Conservation (phyloP, 2,797 vertebrate genomes). For the Smutsia temminckii region DNA sequence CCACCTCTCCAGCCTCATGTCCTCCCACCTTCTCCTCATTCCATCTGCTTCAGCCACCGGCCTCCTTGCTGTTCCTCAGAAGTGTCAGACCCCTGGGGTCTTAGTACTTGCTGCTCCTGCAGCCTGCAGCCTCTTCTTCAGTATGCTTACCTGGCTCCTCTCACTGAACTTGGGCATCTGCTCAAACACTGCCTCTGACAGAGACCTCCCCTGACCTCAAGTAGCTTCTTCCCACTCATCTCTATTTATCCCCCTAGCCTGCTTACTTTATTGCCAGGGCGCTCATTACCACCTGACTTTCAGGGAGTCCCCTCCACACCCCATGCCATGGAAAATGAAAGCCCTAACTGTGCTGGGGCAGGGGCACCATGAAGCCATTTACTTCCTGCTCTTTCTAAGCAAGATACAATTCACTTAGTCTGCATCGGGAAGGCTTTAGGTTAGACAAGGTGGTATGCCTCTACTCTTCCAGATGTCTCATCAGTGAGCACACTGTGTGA, state of each 20-base stretch:
- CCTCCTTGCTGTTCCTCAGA: neutral
- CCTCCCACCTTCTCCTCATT: neutral
- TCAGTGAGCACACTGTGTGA: neutral
- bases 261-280: neutral
- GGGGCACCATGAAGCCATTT: neutral
- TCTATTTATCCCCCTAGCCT: fast-evolving
- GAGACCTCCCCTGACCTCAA: neutral
- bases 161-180: neutral
- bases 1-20: neutral
- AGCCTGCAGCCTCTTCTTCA: neutral
- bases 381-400: neutral
- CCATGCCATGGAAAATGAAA: neutral
- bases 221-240: neutral
- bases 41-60: neutral
- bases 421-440: neutral
- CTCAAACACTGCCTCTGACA: neutral
- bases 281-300: neutral
- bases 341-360: neutral
- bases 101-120: neutral
- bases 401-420: neutral
- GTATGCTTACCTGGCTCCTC: neutral
- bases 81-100: neutral
- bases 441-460: neutral
- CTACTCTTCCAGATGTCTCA: neutral
- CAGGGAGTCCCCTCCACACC: neutral